Conservation (phyloP, 2,888 invertebrate species). For the Amphipoea lucens region DNA sequence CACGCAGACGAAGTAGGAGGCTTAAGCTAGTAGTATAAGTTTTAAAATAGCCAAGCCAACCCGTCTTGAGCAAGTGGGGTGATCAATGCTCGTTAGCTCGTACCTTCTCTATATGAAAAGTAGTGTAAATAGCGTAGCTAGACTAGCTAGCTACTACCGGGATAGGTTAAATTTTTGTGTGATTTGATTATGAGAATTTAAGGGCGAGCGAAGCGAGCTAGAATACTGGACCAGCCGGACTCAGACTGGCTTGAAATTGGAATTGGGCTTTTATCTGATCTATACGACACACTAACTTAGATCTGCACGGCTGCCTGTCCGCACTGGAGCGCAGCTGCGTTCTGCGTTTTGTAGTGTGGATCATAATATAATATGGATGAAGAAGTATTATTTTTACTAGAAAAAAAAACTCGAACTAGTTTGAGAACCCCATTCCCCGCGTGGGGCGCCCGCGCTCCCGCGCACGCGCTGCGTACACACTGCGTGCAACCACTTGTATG, state of each 20-base stretch:
- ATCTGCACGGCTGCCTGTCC: background rate
- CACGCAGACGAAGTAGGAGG: background rate
- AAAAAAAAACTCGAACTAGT: too few relatives aligned
- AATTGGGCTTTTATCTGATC: background rate
- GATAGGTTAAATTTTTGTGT: background rate
- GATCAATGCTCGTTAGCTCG: background rate
- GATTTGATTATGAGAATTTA: background rate
- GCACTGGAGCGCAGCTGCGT: too few relatives aligned
- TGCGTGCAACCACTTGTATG: too few relatives aligned
- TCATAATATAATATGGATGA: too few relatives aligned
- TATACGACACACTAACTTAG: background rate
- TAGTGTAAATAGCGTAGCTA: background rate
- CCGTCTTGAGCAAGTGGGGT: background rate
- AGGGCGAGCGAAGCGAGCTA: background rate
- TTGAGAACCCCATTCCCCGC: too few relatives aligned
- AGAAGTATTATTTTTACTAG: too few relatives aligned
- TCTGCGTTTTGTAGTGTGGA: too few relatives aligned
- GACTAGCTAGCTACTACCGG: background rate
- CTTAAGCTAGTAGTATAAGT: background rate
- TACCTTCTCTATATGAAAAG: background rate
- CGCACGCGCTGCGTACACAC: too few relatives aligned
- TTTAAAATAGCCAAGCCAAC: background rate
- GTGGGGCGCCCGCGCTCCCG: too few relatives aligned
- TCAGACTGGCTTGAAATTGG: background rate
- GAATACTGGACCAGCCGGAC: background rate